A percentile compares a stretch with the other conserved stretches of the same genome.
Evolutionary conservation across 2,113 vertebrate species (phyloP).

Genomic region (Suncus etruscus): DNA sequence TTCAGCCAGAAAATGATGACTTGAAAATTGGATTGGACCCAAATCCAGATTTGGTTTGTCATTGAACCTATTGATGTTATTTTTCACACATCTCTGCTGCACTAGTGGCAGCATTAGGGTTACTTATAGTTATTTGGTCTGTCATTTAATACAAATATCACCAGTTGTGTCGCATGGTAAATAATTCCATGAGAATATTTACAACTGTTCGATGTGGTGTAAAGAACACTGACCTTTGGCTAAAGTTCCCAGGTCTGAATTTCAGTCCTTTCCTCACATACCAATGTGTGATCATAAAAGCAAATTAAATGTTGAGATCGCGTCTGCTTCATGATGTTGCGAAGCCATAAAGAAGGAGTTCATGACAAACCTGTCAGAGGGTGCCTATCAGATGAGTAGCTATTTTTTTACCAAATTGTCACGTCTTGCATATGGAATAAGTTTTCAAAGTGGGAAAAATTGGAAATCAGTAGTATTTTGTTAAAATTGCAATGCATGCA

Average conservation of each 20-base stretch:
- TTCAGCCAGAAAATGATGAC: neutral
- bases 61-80: slow-evolving; percentile 30
- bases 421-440: neutral
- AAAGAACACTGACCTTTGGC: neutral
- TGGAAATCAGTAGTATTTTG: neutral
- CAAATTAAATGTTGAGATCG: neutral
- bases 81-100: neutral
- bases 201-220: neutral
- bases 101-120: neutral
- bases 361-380: neutral
- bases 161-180: neutral
- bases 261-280: neutral
- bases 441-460: slow-evolving; percentile 23
- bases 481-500: neutral
- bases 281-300: neutral
- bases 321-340: neutral
- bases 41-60: slow-evolving; percentile 57
- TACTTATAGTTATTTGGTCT: neutral
- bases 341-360: neutral
- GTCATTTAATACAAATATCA: neutral
- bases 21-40: neutral
- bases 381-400: neutral
- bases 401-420: slow-evolving; percentile 34
- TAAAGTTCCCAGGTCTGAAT: neutral
- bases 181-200: slow-evolving; percentile 18